Evolutionary conservation across 2,113 vertebrate genomes (phyloP).

Genomic region (Hyla sarda): DNA sequence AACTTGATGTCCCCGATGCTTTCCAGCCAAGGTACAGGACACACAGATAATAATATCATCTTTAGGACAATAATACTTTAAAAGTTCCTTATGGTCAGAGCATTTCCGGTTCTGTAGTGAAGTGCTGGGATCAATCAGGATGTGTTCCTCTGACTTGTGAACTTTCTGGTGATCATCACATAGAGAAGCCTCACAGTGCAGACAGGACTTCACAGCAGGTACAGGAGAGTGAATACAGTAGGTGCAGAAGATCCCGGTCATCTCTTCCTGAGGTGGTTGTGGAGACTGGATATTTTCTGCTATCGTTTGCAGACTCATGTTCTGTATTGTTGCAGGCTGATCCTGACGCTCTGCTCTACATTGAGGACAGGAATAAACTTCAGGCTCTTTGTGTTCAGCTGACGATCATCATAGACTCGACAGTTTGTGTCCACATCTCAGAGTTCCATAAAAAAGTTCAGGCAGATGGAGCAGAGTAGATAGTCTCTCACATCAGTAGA

Average conservation of each 20-base stretch:
- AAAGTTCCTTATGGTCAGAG: background rate
- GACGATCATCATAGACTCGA: background rate
- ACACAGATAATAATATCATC: background rate
- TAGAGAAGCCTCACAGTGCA: background rate
- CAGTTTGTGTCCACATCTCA: conserved; percentile 15
- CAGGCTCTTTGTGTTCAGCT: background rate
- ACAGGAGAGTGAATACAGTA: background rate
- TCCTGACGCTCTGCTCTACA: background rate
- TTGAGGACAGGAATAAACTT: background rate
- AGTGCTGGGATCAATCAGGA: background rate
- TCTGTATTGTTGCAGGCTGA: background rate
- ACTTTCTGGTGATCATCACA: background rate
- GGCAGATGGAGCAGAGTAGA: background rate
- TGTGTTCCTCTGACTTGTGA: background rate
- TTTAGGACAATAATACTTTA: background rate
- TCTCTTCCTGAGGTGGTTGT: background rate
- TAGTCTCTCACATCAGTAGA: background rate
- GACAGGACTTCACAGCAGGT: background rate
- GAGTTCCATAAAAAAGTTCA: background rate
- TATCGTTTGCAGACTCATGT: background rate
- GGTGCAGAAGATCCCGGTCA: background rate
- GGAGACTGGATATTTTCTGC: background rate
- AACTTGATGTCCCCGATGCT: background rate
- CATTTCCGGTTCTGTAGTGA: background rate
- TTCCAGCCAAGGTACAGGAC: background rate